phyloP scores from a whole-genome alignment of 2,797 vertebrate genomes.

The Enteromius thamalakanensis region DNA sequence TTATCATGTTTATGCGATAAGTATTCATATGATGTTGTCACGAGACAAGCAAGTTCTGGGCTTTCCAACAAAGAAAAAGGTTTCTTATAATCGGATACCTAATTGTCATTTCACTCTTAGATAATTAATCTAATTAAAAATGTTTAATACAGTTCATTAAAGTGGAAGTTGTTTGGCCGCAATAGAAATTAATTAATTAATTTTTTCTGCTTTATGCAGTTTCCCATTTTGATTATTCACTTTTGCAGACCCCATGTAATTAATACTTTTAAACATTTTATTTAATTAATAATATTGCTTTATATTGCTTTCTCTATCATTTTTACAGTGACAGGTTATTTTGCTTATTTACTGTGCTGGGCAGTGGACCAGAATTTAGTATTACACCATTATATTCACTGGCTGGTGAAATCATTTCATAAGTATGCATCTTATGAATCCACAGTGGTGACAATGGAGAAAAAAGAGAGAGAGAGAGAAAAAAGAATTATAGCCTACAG shows the following conservation, averaged over 20 bases:
- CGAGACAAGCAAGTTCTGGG: neutral
- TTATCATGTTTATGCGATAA: neutral
- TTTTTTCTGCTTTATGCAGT: neutral
- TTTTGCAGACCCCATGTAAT: neutral
- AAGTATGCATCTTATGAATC: neutral
- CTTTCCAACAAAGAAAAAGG: neutral
- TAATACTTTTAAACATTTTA: neutral
- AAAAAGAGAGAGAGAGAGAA: neutral
- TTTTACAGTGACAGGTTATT: constrained; percentile 24
- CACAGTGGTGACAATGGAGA: neutral
- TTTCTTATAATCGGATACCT: neutral
- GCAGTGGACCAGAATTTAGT: constrained; percentile 8
- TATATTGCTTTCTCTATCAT: neutral
- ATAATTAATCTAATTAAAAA: neutral
- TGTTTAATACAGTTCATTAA: neutral
- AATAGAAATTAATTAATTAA: neutral
- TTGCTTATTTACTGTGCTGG: constrained; percentile 7
- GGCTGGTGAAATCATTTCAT: constrained; percentile 2
- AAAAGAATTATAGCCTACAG: neutral
- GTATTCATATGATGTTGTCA: neutral
- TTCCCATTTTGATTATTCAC: neutral
- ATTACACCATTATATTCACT: constrained; percentile 7
- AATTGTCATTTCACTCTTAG: neutral
- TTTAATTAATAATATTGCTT: neutral
- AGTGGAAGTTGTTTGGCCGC: neutral